Base-by-base conservation (phyloP, 2,888 invertebrate species). In the Cybosia mesomella region DNA sequence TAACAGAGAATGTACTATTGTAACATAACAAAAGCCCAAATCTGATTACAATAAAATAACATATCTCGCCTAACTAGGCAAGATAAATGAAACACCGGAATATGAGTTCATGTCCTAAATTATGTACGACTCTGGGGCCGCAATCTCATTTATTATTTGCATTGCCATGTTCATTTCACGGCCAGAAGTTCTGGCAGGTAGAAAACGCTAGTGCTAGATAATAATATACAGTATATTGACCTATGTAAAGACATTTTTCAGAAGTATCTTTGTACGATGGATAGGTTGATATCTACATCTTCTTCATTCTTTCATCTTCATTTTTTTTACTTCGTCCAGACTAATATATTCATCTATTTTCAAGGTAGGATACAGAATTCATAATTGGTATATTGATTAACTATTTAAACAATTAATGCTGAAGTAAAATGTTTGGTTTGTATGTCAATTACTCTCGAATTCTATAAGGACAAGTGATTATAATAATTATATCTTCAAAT, bases 101-200 rank as follows among this genome's bases (percentile, higher is more conserved):
- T 80, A 79, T 79, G 71, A 83, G 80, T 80, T 81, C 76, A 76
- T 71, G 64, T 64, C 55, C 75, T 85, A 77, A 84, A 87, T 85
- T 84, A 88, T 87, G 78, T 81, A 87, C 77, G 79, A 81, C 72
- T 80, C 82, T 75, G 72, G 77, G 73, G 70, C 79, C 74, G 78
- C 80, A 83, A 82, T 78, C 82, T 84, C 83, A 86, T 90, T 85
- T 84, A 85, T 86, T 87, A 87, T 88, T 86, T 80, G 71, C 68
- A 53, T 66, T 36, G 71, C 71, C 39, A 72, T 73, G 81, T 81
- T 79, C 78, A 83, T 83, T 83, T 74, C 68, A 73, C 65, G 54
- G 67, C 61, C 53, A 68, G 71, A 74, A 55, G 58, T 77, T 72
- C 68, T 60, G 57, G 49, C 58, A 61, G 68, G 64, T 72, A 62